phyloP scores from a whole-genome alignment of 2,888 invertebrate genomes.

The Hoplodrina blanda region DNA sequence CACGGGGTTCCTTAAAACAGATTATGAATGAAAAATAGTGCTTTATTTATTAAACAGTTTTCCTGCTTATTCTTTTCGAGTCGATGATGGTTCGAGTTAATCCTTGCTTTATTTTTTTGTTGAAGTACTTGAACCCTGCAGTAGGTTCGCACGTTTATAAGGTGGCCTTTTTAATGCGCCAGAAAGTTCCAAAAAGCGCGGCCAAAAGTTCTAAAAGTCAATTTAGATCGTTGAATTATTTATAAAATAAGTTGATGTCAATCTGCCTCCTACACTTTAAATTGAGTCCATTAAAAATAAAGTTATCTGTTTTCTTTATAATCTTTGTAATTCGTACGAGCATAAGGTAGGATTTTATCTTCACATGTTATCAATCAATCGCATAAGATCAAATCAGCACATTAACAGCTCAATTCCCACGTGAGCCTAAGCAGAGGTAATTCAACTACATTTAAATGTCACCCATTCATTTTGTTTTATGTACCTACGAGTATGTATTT shows the following conservation, averaged over 20 bases:
- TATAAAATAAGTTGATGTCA: not conserved
- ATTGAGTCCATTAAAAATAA: slow-evolving; percentile 5
- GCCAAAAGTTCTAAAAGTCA: too few relatives aligned
- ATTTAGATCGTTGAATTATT: not conserved
- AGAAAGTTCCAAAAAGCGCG: too few relatives aligned
- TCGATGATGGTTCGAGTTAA: too few relatives aligned
- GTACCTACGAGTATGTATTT: slow-evolving; percentile 38
- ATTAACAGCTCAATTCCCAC: slow-evolving; percentile 21
- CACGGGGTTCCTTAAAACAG: slow-evolving; percentile 6
- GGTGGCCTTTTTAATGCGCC: too few relatives aligned
- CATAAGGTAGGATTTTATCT: not conserved
- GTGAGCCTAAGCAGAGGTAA: slow-evolving; percentile 17
- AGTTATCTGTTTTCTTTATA: not conserved
- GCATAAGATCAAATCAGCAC: slow-evolving; percentile 23
- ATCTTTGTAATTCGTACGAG: not conserved
- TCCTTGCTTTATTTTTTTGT: too few relatives aligned
- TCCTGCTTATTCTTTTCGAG: too few relatives aligned
- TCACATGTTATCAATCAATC: slow-evolving; percentile 23
- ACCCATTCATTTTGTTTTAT: slow-evolving; percentile 54
- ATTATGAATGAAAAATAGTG: slow-evolving; percentile 11
- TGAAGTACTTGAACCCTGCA: too few relatives aligned
- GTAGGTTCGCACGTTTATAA: too few relatives aligned
- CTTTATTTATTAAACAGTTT: slow-evolving; percentile 10
- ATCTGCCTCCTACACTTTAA: not conserved
- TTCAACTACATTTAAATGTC: slow-evolving; percentile 43